Conservation (phyloP, 2,888 invertebrate species). For the Tinea semifulvella region DNA sequence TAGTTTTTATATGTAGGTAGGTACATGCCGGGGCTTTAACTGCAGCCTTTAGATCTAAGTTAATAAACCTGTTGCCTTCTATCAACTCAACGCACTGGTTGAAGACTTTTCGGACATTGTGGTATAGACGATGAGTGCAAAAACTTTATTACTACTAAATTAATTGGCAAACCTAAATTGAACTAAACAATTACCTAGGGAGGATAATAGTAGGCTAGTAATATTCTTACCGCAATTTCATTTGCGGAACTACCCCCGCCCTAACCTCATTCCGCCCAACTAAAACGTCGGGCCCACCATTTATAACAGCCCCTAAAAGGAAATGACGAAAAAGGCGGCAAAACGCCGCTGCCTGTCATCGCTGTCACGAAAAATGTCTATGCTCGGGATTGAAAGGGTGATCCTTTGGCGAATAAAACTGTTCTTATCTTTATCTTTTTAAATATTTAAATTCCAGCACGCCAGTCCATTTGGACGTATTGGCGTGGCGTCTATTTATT, state of each 20-base stretch:
- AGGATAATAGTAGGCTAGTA: slow-evolving; percentile 27
- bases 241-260: slow-evolving; percentile 34
- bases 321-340: slow-evolving; percentile 52
- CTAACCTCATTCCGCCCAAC: slow-evolving; percentile 49
- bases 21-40: too few species aligned
- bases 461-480: too few species aligned
- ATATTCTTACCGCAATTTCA: slow-evolving; percentile 56
- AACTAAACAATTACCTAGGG: slow-evolving; percentile 40
- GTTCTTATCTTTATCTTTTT: too few species aligned
- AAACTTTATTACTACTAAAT: too few species aligned
- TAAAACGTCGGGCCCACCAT: slow-evolving; percentile 46
- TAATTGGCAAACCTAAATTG: slow-evolving; percentile 23
- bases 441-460: too few species aligned
- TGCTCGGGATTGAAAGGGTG: slow-evolving; percentile 27
- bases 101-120: too few species aligned
- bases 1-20: too few species aligned
- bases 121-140: too few species aligned
- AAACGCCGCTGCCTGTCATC: slow-evolving; percentile 49
- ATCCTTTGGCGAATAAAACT: neutral
- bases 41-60: too few species aligned
- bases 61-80: too few species aligned
- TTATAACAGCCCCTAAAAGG: slow-evolving; percentile 51
- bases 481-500: too few species aligned
- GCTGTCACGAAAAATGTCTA: slow-evolving; percentile 52
- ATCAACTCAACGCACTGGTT: too few species aligned